Percentiles rank a stretch among this genome's conserved stretches.
These are phyloP conservation scores for Neolamprologus caudopunctatus DNA, from an alignment of 2,113 vertebrate genomes.

Conservation along the genomic window DNA sequence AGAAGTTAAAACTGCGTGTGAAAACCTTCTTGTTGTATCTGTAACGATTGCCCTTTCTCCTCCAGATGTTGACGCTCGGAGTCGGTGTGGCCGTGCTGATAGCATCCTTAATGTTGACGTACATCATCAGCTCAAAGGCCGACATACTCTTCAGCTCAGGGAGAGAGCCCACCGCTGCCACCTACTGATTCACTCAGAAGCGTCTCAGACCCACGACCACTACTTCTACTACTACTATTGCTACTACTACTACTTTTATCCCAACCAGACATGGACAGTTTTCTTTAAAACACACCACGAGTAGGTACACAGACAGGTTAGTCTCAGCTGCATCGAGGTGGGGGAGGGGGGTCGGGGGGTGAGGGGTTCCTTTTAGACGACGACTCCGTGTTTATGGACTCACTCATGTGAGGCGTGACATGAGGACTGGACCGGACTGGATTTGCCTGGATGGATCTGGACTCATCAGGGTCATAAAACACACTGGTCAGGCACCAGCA, in stretches of 20 bases:
- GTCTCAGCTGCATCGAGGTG: not conserved
- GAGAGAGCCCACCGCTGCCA: slow-evolving; percentile 71
- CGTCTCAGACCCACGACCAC: slow-evolving; percentile 29
- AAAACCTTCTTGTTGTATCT: not conserved
- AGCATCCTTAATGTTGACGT: slow-evolving; percentile 79
- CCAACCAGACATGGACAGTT: slow-evolving; percentile 22
- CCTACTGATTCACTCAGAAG: slow-evolving; percentile 73
- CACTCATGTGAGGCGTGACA: slow-evolving; percentile 26
- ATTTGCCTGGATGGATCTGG: slow-evolving; percentile 54
- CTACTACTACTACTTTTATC: slow-evolving; percentile 26
- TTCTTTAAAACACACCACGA: slow-evolving; percentile 16
- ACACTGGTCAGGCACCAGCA: slow-evolving; percentile 39
- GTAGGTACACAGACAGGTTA: slow-evolving; percentile 43
- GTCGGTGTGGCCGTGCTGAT: slow-evolving; percentile 78
- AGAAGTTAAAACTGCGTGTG: not conserved
- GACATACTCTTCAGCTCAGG: slow-evolving; percentile 80
- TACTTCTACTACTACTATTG: not conserved
- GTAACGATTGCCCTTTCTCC: not conserved
- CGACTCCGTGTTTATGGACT: slow-evolving; percentile 33
- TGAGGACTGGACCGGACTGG: slow-evolving; percentile 26
- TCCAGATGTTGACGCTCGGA: slow-evolving; percentile 81
- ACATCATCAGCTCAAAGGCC: slow-evolving; percentile 85
- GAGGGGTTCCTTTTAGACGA: not conserved
- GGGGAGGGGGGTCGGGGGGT: not conserved
- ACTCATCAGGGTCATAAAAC: slow-evolving; percentile 42